Evolutionary conservation across 2,888 invertebrate genomes (phyloP), one percentile per base, ranked within the genome.

Genomic region (Parapristionchus giblindavisi): DNA sequence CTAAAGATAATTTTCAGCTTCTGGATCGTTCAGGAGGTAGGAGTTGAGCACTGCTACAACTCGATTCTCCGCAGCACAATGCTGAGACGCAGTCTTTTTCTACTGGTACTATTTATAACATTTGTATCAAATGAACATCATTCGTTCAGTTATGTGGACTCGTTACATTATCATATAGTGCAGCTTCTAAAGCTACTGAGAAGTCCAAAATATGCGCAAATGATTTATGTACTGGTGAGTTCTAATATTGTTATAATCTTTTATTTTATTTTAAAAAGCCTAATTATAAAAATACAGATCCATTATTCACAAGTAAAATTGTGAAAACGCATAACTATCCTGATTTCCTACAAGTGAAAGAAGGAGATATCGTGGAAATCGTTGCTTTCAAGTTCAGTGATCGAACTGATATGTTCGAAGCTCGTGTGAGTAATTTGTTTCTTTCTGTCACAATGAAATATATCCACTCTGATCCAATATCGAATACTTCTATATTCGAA

Each of bases 361-460:
- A 75, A 70, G 76, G 76, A 34, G 70, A 76, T 38, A 58, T 75
- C 27, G 75, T 83, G 24, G 77, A 80, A 11, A 77, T 83, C 27
- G 65, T 79, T 24, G 80, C 80, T 52, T 76, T 83, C 40, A 83
- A 83, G 63, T 83, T 80, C 73, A 82, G 82, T 63, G 81, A 83
- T 77, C 77, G 83, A 66, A 56, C 74, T 11, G 83, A 83, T 75
- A 80, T 83, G 43, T 80, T 79, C 78, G 83, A 83, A 72, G 60
- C 81, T 80, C 36, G 61, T 75, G 40, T 65, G 27, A 65, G 52
- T 43, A 61, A 63, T 8, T 58, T 29, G 17, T 52, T 21, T 52
- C 3, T 58, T 58, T 8, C 48, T 21, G 21, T 48, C 48, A 48
- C 48, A 48, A 14, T 48, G 48, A 48, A 48, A 11, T 48, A 48